These are phyloP conservation scores for Scolopax rusticola DNA, from an alignment of 2,797 vertebrate genomes.

Conservation along the genomic window DNA sequence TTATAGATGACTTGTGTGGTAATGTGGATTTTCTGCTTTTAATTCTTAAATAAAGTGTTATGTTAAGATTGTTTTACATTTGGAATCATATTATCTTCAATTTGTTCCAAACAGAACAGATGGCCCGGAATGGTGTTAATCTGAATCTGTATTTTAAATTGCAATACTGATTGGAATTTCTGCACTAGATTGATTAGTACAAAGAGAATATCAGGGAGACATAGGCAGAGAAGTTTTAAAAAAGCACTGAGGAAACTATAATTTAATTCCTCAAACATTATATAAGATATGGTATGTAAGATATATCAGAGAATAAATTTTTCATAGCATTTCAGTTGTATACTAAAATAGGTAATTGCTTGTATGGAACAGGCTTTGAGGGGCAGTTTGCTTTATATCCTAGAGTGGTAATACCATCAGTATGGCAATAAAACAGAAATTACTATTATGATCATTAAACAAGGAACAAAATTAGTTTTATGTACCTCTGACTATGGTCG, in stretches of 20 bases:
- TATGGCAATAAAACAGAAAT: background rate
- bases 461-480: background rate
- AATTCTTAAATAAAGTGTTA: slow-evolving; percentile 40
- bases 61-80: slow-evolving; percentile 17
- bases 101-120: slow-evolving; percentile 46
- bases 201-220: background rate
- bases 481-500: background rate
- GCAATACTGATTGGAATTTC: slow-evolving; percentile 22
- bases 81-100: slow-evolving; percentile 13
- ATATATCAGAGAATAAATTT: background rate
- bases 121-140: slow-evolving; percentile 23
- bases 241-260: background rate
- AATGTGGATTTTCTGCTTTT: slow-evolving; percentile 29
- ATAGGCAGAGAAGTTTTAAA: background rate
- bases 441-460: background rate
- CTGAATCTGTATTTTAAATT: slow-evolving; percentile 27
- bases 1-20: background rate
- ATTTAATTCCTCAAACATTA: background rate
- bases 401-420: background rate
- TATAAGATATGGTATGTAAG: background rate
- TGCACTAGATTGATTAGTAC: background rate
- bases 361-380: background rate
- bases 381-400: background rate
- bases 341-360: background rate
- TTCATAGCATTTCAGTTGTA: background rate